A percentile compares a stretch with the other conserved stretches of the same genome.
These are phyloP conservation scores for Cnemophilus loriae DNA, from an alignment of 2,113 vertebrate species.

Conservation along the genomic window DNA sequence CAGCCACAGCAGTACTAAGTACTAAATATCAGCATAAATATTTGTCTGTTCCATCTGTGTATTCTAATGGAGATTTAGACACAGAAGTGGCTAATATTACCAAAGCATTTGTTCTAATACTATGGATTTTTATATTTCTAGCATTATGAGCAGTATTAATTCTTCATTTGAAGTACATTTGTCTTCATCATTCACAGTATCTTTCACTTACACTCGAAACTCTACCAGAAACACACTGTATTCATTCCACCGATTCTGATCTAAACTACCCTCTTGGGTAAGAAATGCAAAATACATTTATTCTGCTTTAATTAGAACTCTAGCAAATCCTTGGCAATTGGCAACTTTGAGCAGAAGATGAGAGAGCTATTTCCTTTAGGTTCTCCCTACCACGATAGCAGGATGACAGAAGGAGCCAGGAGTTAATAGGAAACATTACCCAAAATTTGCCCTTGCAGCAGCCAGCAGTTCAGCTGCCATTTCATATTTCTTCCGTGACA, in stretches of 20 bases:
- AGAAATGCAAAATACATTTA: slow-evolving; percentile 44
- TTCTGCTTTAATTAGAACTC: slow-evolving; percentile 50
- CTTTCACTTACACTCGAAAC: slow-evolving; percentile 20
- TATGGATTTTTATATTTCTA: neutral
- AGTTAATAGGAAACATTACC: slow-evolving; percentile 51
- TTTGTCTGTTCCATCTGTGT: neutral
- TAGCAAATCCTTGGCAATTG: neutral
- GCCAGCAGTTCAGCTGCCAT: neutral
- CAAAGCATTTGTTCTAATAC: neutral
- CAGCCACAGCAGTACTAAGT: neutral
- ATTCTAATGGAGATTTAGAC: neutral
- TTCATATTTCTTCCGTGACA: slow-evolving; percentile 45
- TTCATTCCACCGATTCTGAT: slow-evolving; percentile 34
- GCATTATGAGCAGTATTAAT: neutral
- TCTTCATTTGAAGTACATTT: slow-evolving; percentile 44
- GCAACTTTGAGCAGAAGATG: neutral
- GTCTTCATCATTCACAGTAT: neutral
- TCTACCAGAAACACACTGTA: neutral
- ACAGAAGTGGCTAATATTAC: neutral
- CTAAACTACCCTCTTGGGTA: slow-evolving; percentile 5
- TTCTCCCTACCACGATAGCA: neutral
- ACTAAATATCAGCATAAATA: slow-evolving; percentile 11
- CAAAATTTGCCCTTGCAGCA: slow-evolving; percentile 44
- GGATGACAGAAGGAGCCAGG: slow-evolving; percentile 29
- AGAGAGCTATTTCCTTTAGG: neutral